Conservation (phyloP, 2,113 vertebrate genomes). For the Lophotis ruficrista region DNA sequence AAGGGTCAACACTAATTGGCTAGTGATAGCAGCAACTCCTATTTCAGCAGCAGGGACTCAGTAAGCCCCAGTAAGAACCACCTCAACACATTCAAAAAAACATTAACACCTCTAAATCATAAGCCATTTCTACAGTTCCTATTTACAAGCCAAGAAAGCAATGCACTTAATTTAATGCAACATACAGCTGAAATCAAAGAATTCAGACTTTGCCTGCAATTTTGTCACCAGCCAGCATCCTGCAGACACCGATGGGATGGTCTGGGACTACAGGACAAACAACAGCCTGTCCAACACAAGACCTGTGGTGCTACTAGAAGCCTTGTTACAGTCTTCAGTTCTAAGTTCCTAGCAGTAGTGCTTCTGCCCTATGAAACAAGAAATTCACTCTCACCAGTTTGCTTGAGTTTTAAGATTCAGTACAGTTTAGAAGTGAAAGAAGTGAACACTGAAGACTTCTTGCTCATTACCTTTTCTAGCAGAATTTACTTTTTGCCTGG, state of each 20-base stretch:
- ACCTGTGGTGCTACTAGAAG: background rate
- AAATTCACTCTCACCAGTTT: background rate
- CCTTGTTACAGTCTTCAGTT: background rate
- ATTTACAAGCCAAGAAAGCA: background rate
- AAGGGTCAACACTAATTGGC: background rate
- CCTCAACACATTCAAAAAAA: background rate
- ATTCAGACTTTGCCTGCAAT: rapidly evolving
- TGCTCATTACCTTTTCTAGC: background rate
- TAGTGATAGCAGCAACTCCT: background rate
- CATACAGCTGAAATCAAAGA: background rate
- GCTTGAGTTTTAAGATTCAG: background rate
- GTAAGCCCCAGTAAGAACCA: background rate
- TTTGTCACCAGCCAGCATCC: background rate
- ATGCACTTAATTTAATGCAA: background rate
- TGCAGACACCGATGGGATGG: background rate
- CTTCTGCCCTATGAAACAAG: background rate
- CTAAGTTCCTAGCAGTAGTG: background rate
- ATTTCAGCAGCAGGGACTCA: background rate
- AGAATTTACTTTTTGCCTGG: background rate
- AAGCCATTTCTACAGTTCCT: background rate
- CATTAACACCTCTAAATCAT: background rate
- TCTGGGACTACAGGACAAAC: background rate
- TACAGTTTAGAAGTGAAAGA: background rate
- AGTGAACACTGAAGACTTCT: background rate
- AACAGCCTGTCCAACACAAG: background rate